Evolutionary conservation across 2,888 invertebrate species (phyloP).

Genomic region (Aphodius granarius): DNA sequence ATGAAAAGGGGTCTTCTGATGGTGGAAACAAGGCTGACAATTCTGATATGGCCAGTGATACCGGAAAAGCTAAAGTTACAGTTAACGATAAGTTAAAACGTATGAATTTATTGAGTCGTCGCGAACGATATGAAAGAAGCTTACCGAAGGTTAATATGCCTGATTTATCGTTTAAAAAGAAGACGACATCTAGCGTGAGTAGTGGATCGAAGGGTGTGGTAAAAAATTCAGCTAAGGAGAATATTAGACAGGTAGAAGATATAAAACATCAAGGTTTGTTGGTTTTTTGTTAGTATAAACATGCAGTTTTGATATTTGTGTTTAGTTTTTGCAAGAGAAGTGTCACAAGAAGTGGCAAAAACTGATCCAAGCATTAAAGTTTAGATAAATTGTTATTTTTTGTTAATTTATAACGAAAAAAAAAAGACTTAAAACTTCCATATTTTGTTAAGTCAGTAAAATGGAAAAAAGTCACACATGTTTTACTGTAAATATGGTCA

Average conservation of each 20-base stretch:
- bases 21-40: not conserved
- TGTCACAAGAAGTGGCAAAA: no score
- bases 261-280: not conserved
- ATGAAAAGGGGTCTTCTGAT: not conserved
- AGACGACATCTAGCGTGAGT: not conserved
- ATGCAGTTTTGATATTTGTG: no score
- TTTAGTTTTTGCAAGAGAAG: no score
- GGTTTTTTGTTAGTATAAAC: no score
- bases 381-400: no score
- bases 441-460: no score
- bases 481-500: no score
- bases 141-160: not conserved
- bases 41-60: not conserved
- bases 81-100: not conserved
- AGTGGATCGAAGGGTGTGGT: not conserved
- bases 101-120: not conserved
- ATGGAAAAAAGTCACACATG: no score
- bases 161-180: not conserved
- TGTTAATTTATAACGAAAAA: no score
- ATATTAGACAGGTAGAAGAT: not conserved
- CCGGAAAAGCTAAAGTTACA: not conserved
- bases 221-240: not conserved
- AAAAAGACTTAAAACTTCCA: no score
- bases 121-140: not conserved
- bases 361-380: no score